phyloP scores from a whole-genome alignment of 1,140 invertebrate genomes.

The Caenorhabditis brenneri region DNA sequence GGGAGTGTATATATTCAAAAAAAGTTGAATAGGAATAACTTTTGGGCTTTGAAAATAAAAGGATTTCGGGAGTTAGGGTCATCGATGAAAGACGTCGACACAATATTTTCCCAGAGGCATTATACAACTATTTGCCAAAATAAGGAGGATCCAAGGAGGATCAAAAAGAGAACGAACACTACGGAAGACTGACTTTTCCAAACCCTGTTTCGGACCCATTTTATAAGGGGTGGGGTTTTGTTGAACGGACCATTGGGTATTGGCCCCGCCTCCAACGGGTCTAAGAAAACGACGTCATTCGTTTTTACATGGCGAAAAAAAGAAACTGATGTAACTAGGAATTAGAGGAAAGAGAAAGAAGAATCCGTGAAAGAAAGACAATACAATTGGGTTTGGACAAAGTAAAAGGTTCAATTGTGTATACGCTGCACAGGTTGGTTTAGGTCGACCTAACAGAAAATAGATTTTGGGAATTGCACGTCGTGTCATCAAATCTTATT shows the following conservation, averaged over 20 bases:
- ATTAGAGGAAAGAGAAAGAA: not conserved
- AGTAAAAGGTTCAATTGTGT: conserved; percentile 11
- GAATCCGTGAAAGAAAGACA: not conserved
- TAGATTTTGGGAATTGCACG: not conserved
- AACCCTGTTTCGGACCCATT: not conserved
- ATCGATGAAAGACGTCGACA: not conserved
- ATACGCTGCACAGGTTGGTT: not conserved
- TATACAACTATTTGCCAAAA: not conserved
- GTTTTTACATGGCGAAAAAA: not conserved
- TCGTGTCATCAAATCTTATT: conserved; percentile 26
- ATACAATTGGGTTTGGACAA: not conserved
- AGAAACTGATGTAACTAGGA: conserved; percentile 2
- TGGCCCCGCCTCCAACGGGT: not conserved
- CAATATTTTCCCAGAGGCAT: not conserved
- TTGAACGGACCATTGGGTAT: conserved; percentile 17
- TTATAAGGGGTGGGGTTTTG: conserved; percentile 20
- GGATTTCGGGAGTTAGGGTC: not conserved
- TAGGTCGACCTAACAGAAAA: not conserved
- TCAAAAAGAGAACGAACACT: not conserved
- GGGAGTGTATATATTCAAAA: not conserved
- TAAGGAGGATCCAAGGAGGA: not conserved
- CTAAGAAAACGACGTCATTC: conserved; percentile 31
- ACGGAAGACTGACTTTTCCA: not conserved
- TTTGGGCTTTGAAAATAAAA: not conserved
- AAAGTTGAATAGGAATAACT: conserved; percentile 5